Base-by-base conservation (phyloP, 2,113 vertebrate species). In the Phasianus colchicus region DNA sequence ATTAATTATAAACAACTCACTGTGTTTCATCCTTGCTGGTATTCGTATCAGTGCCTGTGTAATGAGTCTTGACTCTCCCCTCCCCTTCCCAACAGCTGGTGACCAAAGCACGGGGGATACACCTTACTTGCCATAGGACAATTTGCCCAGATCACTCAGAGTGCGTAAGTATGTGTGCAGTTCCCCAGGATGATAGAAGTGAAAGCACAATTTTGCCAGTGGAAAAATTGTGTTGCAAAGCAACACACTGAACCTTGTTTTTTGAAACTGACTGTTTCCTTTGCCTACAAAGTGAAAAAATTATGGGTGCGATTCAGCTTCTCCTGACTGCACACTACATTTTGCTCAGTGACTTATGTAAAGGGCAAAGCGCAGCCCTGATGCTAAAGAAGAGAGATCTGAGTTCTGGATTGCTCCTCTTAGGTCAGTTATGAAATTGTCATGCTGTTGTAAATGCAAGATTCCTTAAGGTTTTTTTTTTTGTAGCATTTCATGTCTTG, bases 1-100 rank as follows among this genome's bases (percentile, higher is more conserved):
- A 91, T 91, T 83, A 85, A 76, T 77, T 38, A 64, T 86, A 88
- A 88, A 89, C 85, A 95, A 85, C 78, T 94, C 82, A 54, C 42
- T 86, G 7, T 70, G 57, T 84, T 93, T 87, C 74, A 71, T 78
- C 61, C 83, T 81, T 92, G 54, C 78, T 75, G 72, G 93, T 15
- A 92, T 43, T 43, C 15, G 34, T 65, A 29, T 11, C 36, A 57
- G 29, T 48, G 40, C 30, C 45, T 40, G 16, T 60, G 63, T 27
- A 52, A 52, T 6, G 9, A 27, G 21, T 85, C 86, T 50, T 85
- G 74, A 36, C 30, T 11, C 32, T 57, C 8, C 20, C 36, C 27
- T 89, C 61, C 76, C 27, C 71, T 88, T 73, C 34, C n/a, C 63
- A 16, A 32, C 65, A 74, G 40, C 52, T 29, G 18, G 42, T 6